A percentile compares a stretch with the other conserved stretches of the same genome.
These are phyloP conservation scores for Pardalotus punctatus DNA, from an alignment of 2,113 vertebrate genomes.

Conservation along the genomic window DNA sequence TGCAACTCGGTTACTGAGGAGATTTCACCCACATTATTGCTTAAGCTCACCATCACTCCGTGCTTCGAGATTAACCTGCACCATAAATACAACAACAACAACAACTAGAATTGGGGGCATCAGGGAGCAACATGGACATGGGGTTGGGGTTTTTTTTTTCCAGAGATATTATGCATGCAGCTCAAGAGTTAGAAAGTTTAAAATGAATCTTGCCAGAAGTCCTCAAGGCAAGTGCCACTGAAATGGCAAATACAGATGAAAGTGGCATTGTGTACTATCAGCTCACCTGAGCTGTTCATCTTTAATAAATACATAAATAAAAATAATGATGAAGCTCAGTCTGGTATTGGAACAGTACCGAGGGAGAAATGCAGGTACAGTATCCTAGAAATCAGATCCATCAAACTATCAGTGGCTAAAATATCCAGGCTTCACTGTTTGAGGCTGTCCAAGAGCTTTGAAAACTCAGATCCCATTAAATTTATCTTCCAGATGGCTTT, in stretches of 20 bases:
- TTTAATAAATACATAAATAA: not conserved
- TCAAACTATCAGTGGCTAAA: not conserved
- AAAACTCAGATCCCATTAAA: not conserved
- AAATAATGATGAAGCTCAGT: not conserved
- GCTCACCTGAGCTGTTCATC: not conserved
- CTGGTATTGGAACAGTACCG: not conserved
- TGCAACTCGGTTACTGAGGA: not conserved
- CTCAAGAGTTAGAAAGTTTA: not conserved
- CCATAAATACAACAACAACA: not conserved
- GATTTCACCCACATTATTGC: not conserved
- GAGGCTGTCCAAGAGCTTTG: not conserved
- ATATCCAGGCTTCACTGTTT: not conserved
- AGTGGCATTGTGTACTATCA: not conserved
- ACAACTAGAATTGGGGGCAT: not conserved
- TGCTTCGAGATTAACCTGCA: not conserved
- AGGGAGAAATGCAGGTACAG: not conserved
- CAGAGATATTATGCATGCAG: not conserved
- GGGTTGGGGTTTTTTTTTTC: fast-evolving
- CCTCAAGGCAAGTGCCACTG: not conserved
- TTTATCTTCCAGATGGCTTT: not conserved
- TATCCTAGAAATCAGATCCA: not conserved
- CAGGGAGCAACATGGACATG: not conserved
- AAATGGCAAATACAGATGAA: not conserved
- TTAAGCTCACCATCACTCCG: not conserved
- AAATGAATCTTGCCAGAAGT: not conserved